Evolutionary conservation across 2,797 vertebrate genomes (phyloP).

Genomic region (Acrossocheilus wenchowensis): DNA sequence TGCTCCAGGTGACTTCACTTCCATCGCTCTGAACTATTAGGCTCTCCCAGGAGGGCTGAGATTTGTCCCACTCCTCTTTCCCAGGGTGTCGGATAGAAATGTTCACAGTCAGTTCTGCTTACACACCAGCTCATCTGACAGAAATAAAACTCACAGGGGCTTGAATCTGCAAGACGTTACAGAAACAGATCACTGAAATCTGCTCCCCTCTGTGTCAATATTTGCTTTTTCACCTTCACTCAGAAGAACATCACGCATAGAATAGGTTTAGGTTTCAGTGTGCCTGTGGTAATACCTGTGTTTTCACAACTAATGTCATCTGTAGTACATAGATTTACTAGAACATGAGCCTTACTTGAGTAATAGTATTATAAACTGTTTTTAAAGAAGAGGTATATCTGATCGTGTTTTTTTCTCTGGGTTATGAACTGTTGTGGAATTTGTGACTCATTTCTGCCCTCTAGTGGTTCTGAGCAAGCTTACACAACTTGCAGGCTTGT

Average conservation of each 20-base stretch:
- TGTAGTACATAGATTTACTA: slow-evolving; percentile 20
- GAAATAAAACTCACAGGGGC: slow-evolving; percentile 33
- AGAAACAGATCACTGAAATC: slow-evolving; percentile 37
- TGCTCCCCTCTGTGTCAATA: slow-evolving; percentile 52
- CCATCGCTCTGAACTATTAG: slow-evolving; percentile 21
- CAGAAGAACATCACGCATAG: slow-evolving; percentile 13
- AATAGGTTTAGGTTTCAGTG: slow-evolving; percentile 22
- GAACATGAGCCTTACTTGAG: not conserved
- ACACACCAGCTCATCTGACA: slow-evolving; percentile 53
- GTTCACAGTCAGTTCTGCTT: slow-evolving; percentile 48
- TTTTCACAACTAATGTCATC: slow-evolving; percentile 27
- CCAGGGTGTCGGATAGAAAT: slow-evolving; percentile 56
- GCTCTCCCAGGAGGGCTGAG: slow-evolving; percentile 37
- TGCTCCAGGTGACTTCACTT: slow-evolving; percentile 34
- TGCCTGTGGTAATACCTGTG: slow-evolving; percentile 15
- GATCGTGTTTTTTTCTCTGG: not conserved
- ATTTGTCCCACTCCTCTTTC: slow-evolving; percentile 54
- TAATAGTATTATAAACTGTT: slow-evolving; percentile 24
- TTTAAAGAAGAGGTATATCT: slow-evolving; percentile 10
- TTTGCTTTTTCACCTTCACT: slow-evolving; percentile 46
- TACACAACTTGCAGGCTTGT: not conserved
- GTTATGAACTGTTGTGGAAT: not conserved
- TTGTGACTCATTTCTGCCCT: slow-evolving; percentile 56
- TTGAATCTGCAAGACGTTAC: slow-evolving; percentile 34
- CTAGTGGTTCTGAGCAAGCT: slow-evolving; percentile 59